Conservation (phyloP, 2,797 vertebrate species). For the Parotocinclus haroldoi region DNA sequence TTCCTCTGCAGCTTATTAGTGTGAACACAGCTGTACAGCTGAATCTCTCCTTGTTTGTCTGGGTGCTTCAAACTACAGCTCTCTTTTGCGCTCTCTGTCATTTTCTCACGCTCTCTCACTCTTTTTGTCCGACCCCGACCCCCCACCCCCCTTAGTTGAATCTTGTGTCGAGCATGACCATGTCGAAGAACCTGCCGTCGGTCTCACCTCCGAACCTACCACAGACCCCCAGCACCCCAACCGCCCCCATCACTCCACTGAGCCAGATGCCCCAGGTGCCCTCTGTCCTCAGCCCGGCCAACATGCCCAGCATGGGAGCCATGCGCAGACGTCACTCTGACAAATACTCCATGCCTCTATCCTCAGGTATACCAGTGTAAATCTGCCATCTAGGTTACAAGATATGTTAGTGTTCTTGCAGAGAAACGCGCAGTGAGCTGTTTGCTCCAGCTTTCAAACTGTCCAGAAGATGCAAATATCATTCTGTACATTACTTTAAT, state of each 20-base stretch:
- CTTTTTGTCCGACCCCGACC: slow-evolving; percentile 37
- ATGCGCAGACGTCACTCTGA: slow-evolving; percentile 97
- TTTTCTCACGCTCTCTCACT: slow-evolving; percentile 26
- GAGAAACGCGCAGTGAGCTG: no score
- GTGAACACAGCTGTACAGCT: slow-evolving; percentile 92
- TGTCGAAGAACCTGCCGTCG: slow-evolving; percentile 98
- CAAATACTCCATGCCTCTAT: slow-evolving; percentile 97
- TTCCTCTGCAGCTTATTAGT: slow-evolving; percentile 93
- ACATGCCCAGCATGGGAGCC: slow-evolving; percentile 95
- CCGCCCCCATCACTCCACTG: slow-evolving; percentile 95
- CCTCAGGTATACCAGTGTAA: slow-evolving; percentile 82
- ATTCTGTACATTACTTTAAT: slow-evolving; percentile 64
- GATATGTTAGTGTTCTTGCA: no score
- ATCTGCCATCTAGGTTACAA: slow-evolving; percentile 46
- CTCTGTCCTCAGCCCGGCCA: slow-evolving; percentile 93
- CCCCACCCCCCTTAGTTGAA: slow-evolving; percentile 76
- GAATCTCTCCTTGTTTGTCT: slow-evolving; percentile 84
- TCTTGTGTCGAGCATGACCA: slow-evolving; percentile 98
- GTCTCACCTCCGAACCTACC: slow-evolving; percentile 96
- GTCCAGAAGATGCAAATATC: slow-evolving; percentile 4
- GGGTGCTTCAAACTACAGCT: slow-evolving; percentile 75
- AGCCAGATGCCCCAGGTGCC: slow-evolving; percentile 97
- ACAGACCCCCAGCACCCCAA: slow-evolving; percentile 98
- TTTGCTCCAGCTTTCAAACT: no score
- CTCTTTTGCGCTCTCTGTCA: slow-evolving; percentile 19